Evolutionary conservation across 2,797 vertebrate species (phyloP).

Genomic region (Centroberyx gerrardi): DNA sequence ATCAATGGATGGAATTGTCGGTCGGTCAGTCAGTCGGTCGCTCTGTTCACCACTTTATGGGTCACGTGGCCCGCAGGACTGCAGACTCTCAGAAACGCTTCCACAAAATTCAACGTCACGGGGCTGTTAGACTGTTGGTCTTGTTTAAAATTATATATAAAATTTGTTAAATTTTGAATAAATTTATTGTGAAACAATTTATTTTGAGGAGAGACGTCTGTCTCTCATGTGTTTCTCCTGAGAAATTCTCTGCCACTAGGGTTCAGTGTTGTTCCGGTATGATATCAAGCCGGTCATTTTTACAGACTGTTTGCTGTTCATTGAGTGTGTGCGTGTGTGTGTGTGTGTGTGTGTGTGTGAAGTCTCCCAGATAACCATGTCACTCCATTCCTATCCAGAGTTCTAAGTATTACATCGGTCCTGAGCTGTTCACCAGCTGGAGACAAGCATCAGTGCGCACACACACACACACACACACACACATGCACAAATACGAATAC

Average conservation of each 20-base stretch:
- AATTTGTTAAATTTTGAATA: not conserved
- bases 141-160: not conserved
- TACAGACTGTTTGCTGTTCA: too few relatives aligned
- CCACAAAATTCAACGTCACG: too few relatives aligned
- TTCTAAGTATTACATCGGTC: conserved; percentile 16
- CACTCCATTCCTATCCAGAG: conserved; percentile 4
- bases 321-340: conserved; percentile 12
- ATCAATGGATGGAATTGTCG: too few relatives aligned
- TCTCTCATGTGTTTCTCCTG: not conserved
- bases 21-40: too few relatives aligned
- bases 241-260: conserved; percentile 57
- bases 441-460: conserved; percentile 1
- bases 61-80: too few relatives aligned
- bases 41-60: too few relatives aligned
- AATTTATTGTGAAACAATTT: too few relatives aligned
- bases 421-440: conserved; percentile 29
- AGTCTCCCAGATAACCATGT: conserved; percentile 2
- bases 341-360: too few relatives aligned
- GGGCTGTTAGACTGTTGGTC: too few relatives aligned
- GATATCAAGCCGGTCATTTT: not conserved
- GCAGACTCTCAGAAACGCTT: too few relatives aligned
- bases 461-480: conserved; percentile 4
- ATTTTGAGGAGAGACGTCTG: not conserved
- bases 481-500: conserved; percentile 14
- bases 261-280: conserved; percentile 58